Conservation (phyloP, 2,888 invertebrate genomes). For the Amphipyra berbera region DNA sequence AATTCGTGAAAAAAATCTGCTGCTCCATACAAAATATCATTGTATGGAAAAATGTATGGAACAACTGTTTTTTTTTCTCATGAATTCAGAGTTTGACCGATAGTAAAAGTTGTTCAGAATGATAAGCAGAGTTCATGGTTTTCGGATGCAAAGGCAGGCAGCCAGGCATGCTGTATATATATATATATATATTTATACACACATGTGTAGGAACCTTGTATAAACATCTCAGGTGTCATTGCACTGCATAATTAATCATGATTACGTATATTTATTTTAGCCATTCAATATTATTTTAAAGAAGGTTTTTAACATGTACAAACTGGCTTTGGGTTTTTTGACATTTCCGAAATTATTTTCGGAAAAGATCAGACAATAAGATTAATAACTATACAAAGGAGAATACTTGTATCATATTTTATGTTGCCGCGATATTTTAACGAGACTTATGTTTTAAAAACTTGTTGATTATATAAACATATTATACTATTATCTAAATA, state of each 20-base stretch:
- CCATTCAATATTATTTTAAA: constrained; percentile 55
- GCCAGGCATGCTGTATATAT: no score
- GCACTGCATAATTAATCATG: constrained; percentile 51
- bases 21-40: no score
- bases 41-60: no score
- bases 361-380: constrained; percentile 47
- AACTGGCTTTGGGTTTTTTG: constrained; percentile 42
- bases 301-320: constrained; percentile 43
- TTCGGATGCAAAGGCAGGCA: no score
- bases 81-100: no score
- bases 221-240: constrained; percentile 40
- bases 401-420: constrained; percentile 28
- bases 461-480: not conserved
- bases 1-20: no score
- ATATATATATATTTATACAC: no score
- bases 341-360: constrained; percentile 47
- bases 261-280: constrained; percentile 52
- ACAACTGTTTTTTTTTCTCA: no score
- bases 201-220: not conserved
- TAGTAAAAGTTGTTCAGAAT: no score
- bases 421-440: constrained; percentile 18
- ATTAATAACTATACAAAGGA: constrained; percentile 41
- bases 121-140: no score
- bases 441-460: not conserved
- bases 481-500: not conserved